A percentile compares a stretch with the other conserved stretches of the same genome.
phyloP scores from a whole-genome alignment of 2,113 vertebrate species.

The Indicator maculatus region DNA sequence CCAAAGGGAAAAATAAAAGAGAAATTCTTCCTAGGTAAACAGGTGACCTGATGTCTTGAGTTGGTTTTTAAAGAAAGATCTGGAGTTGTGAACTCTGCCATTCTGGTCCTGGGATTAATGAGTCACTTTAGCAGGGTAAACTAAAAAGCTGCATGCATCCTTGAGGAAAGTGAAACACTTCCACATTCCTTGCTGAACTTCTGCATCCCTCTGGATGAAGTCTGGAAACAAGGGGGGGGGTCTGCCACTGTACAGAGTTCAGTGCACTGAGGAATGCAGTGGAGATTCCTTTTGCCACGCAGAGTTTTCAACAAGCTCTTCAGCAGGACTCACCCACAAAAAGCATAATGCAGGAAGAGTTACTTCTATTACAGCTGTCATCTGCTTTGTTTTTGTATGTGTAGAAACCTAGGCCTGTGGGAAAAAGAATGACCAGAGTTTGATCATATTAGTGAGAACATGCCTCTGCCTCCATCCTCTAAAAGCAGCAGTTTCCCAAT shows the following conservation, averaged over 20 bases:
- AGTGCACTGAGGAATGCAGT: background rate
- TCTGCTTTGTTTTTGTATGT: constrained; percentile 58
- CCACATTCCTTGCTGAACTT: background rate
- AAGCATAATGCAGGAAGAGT: background rate
- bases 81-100: background rate
- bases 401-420: constrained; percentile 75
- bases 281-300: background rate
- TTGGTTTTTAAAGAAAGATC: background rate
- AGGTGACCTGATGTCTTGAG: background rate
- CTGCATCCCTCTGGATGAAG: background rate
- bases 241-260: background rate
- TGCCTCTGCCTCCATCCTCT: background rate
- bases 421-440: background rate
- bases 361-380: background rate
- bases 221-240: background rate
- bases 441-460: background rate
- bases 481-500: background rate
- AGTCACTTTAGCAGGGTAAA: background rate
- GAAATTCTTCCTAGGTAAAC: background rate
- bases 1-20: background rate
- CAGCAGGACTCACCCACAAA: background rate
- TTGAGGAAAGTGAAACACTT: background rate
- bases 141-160: background rate
- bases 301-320: background rate
- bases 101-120: background rate